phyloP scores from a whole-genome alignment of 2,113 vertebrate species.

The Antechinus flavipes region DNA sequence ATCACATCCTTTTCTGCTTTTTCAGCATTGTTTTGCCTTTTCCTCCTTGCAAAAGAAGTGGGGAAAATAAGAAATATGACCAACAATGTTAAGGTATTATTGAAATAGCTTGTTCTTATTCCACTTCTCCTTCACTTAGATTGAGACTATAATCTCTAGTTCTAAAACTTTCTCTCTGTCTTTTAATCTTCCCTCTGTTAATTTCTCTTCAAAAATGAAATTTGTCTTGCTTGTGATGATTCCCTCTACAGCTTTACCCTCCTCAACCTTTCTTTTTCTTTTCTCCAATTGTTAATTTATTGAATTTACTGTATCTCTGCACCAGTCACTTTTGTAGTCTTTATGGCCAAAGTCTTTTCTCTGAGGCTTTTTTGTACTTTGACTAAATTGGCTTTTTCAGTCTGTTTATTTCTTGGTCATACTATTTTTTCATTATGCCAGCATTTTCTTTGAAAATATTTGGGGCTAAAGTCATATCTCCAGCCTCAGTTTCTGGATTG shows the following conservation, averaged over 20 bases:
- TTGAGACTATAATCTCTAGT: not conserved
- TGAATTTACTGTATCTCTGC: not conserved
- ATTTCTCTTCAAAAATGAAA: not conserved
- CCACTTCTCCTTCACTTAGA: not conserved
- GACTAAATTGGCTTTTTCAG: not conserved
- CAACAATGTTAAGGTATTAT: not conserved
- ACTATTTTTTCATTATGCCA: not conserved
- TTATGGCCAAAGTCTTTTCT: not conserved
- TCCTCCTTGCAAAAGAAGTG: not conserved
- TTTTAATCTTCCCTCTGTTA: not conserved
- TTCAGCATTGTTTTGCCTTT: not conserved
- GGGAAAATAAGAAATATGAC: not conserved
- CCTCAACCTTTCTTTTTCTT: not conserved
- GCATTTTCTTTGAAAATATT: not conserved
- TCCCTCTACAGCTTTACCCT: not conserved
- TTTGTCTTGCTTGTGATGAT: not conserved
- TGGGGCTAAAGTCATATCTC: not conserved
- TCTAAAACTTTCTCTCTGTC: not conserved
- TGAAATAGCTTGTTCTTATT: not conserved
- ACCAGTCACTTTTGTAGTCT: not conserved
- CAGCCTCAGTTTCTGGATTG: not conserved
- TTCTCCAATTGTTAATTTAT: not conserved
- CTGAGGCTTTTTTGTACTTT: not conserved
- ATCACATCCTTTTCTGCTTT: not conserved
- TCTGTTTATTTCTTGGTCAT: not conserved